These are phyloP conservation scores for Penaeus monodon DNA, from an alignment of 2,888 invertebrate species.

Conservation along the genomic window DNA sequence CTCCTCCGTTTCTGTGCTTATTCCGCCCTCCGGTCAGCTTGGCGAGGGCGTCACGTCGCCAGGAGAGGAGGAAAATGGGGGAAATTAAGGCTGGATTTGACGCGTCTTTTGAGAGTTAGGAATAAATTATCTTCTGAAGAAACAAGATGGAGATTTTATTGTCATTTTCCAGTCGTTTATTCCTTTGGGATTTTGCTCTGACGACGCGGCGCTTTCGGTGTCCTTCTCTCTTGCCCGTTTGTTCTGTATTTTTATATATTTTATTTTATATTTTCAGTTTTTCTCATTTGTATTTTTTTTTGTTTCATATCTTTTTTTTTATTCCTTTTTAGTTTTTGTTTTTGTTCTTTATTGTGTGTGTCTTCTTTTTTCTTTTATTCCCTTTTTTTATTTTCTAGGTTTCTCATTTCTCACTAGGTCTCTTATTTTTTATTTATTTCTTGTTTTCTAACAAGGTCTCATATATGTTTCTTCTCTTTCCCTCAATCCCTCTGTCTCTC, in stretches of 20 bases:
- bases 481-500: too few species aligned
- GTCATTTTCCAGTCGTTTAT: slow-evolving; percentile 4
- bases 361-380: background rate
- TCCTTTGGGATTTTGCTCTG: too few species aligned
- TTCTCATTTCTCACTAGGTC: background rate
- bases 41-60: too few species aligned
- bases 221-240: background rate
- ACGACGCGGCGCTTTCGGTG: too few species aligned
- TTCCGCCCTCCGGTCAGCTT: too few species aligned
- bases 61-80: too few species aligned
- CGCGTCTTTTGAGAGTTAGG: background rate
- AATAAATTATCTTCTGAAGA: slow-evolving; percentile 31
- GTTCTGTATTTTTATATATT: background rate
- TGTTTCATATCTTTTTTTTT: background rate
- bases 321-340: background rate
- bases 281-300: background rate
- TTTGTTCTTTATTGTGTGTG: background rate
- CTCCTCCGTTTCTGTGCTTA: too few species aligned
- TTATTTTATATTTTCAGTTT: background rate
- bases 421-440: background rate
- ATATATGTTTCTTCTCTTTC: background rate
- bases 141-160: slow-evolving; percentile 34
- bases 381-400: background rate
- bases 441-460: background rate
- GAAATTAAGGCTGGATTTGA: background rate